Evolutionary conservation across 1,140 invertebrate species (phyloP).

Genomic region (Zaprionus taronus): DNA sequence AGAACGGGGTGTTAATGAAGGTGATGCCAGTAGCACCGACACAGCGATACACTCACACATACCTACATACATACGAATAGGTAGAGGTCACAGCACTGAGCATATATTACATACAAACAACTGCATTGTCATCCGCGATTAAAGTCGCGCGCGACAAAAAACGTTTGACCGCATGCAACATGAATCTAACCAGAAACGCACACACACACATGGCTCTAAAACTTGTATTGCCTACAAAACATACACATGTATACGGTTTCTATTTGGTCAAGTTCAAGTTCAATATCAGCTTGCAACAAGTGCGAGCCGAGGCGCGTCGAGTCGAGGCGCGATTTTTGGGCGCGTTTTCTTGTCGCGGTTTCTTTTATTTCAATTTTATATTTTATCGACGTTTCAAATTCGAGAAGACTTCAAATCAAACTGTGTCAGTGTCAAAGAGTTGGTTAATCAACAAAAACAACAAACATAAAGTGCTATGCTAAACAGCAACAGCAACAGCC

Average conservation of each 20-base stretch:
- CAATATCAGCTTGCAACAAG: constrained; percentile 23
- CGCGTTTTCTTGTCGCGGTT: constrained; percentile 9
- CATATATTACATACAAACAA: not conserved
- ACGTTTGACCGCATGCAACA: constrained; percentile 9
- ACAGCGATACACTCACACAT: constrained; percentile 1
- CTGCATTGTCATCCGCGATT: constrained; percentile 4
- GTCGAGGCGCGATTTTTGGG: constrained; percentile 19
- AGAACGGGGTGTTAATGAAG: constrained; percentile 41
- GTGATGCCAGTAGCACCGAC: constrained; percentile 25
- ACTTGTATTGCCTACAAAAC: constrained; percentile 28
- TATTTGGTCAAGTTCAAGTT: constrained; percentile 68
- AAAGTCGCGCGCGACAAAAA: constrained; percentile 32
- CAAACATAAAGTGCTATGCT: constrained; percentile 69
- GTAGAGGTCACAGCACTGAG: constrained; percentile 43
- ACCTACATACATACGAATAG: constrained; percentile 1
- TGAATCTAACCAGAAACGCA: not conserved
- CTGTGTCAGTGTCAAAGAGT: constrained; percentile 63
- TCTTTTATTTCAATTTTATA: constrained; percentile 1
- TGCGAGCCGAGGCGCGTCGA: not conserved
- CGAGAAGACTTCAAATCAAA: constrained; percentile 50
- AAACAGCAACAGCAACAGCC: constrained; percentile 43
- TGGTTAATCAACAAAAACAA: constrained; percentile 45
- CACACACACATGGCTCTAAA: constrained; percentile 1
- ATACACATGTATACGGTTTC: constrained; percentile 11
- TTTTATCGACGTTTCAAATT: constrained; percentile 32